Percentiles rank a stretch among this genome's conserved stretches.
These are phyloP conservation scores for Darevskia nairensis DNA, from an alignment of 2,797 vertebrate species.

Conservation along the genomic window DNA sequence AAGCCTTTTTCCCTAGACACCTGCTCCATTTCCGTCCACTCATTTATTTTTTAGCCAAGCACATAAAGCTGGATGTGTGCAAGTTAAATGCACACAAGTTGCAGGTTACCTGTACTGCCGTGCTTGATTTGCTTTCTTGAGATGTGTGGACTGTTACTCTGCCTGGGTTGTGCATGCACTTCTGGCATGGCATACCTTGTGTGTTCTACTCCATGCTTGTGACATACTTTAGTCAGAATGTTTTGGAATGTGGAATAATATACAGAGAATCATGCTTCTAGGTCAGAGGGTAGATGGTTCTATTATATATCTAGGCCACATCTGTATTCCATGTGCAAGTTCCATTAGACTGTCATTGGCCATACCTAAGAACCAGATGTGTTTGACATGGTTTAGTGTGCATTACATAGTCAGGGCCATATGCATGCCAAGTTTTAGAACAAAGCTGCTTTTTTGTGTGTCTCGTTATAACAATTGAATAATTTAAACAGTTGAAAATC, in stretches of 20 bases:
- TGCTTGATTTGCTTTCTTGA: background rate
- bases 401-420: conserved; percentile 64
- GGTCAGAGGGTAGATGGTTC: background rate
- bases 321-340: background rate
- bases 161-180: background rate
- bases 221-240: background rate
- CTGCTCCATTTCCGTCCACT: too few relatives aligned
- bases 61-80: too few relatives aligned
- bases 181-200: background rate
- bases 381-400: conserved; percentile 53
- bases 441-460: conserved; percentile 74
- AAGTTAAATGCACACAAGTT: too few relatives aligned
- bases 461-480: conserved; percentile 72
- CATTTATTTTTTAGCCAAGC: too few relatives aligned
- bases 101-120: background rate
- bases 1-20: too few relatives aligned
- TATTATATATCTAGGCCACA: background rate
- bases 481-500: conserved; percentile 68
- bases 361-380: conserved; percentile 47
- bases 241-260: background rate
- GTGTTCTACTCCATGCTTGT: background rate
- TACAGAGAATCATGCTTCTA: background rate
- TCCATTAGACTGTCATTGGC: conserved; percentile 44
- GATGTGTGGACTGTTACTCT: background rate
- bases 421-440: conserved; percentile 70